These are phyloP conservation scores for Epinotia ramella DNA, from an alignment of 2,888 invertebrate species.

Conservation along the genomic window DNA sequence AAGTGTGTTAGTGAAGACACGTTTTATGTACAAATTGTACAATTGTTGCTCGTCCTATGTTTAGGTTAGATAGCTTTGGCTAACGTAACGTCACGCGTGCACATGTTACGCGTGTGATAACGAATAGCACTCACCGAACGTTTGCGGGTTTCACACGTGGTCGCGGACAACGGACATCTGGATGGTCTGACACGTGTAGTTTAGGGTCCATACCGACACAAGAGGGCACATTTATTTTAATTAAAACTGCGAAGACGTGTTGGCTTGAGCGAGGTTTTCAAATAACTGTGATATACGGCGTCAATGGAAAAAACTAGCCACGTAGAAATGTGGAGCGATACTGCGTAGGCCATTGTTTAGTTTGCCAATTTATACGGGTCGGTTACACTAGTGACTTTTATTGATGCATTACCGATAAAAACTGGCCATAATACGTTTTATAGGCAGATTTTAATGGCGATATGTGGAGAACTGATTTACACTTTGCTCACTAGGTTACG, in stretches of 20 bases:
- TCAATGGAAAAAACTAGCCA: conserved; percentile 78
- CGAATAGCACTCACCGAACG: conserved; percentile 67
- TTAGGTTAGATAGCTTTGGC: conserved; percentile 76
- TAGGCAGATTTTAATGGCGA: conserved; percentile 80
- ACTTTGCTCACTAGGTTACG: conserved; percentile 63
- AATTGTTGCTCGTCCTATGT: conserved; percentile 63
- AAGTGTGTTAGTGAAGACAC: conserved; percentile 70
- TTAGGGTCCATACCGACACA: conserved; percentile 73
- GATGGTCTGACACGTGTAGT: conserved; percentile 67
- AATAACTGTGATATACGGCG: conserved; percentile 82
- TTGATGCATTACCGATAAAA: conserved; percentile 85
- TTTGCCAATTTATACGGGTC: conserved; percentile 85
- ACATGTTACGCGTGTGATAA: conserved; percentile 38
- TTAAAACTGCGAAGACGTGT: conserved; percentile 80
- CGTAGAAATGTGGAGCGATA: conserved; percentile 82
- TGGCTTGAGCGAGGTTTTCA: conserved; percentile 79
- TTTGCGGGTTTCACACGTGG: conserved; percentile 64
- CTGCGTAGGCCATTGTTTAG: conserved; percentile 83
- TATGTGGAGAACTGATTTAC: conserved; percentile 69
- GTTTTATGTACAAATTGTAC: conserved; percentile 70
- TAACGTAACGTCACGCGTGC: conserved; percentile 52
- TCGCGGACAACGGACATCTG: conserved; percentile 67
- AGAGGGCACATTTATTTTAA: conserved; percentile 63
- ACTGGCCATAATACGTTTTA: conserved; percentile 80
- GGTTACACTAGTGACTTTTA: conserved; percentile 84